Evolutionary conservation across 1,140 invertebrate genomes (phyloP), one percentile per base, ranked within the genome.

Genomic region (Caenorhabditis latens): DNA sequence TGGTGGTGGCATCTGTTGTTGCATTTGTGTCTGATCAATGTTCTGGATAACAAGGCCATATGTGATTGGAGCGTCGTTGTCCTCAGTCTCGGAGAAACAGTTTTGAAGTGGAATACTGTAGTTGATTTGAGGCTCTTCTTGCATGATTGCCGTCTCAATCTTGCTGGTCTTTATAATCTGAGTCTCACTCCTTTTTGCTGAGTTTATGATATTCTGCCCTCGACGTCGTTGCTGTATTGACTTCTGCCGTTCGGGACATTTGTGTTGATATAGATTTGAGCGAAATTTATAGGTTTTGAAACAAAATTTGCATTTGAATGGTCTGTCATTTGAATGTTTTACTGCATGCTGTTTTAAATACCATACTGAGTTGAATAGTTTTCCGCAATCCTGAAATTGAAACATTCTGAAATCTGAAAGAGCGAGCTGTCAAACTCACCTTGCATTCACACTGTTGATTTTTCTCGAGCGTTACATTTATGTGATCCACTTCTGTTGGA

Each of bases 241-340:
- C 53, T 89, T 89, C 58, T 86, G 86, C 16, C 89, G 53, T n/a
- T 89, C 89, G 3, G 89, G 89, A 71, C 89, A 90, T 84, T 90
- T 90, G 86, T 90, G 89, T 67, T 92, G 91, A 75, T 92, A 92
- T 11, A 92, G 87, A 87, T 92, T 92, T 14, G 91, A 92, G 6
- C 91, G 91, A 87, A 92, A 92, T 86, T 92, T 92, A 87, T 92
- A 92, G 0, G 91, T 91, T 92, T 92, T 92, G 75, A 88, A 89
- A 84, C 91, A 92, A 61, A 90, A 92, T 75, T 91, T 91, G 87
- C 91, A 92, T 63, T 92, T 91, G 79, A 92, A 92, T 21, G 91
- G 91, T 13, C 91, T 84, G 79, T 92, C 91, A 63, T 92, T 92
- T 86, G 86, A 89, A 83, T 92, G 91, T 67, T 91, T 92, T 19